These are phyloP conservation scores for Oceanites oceanicus DNA, from an alignment of 2,113 vertebrate species.

Conservation along the genomic window DNA sequence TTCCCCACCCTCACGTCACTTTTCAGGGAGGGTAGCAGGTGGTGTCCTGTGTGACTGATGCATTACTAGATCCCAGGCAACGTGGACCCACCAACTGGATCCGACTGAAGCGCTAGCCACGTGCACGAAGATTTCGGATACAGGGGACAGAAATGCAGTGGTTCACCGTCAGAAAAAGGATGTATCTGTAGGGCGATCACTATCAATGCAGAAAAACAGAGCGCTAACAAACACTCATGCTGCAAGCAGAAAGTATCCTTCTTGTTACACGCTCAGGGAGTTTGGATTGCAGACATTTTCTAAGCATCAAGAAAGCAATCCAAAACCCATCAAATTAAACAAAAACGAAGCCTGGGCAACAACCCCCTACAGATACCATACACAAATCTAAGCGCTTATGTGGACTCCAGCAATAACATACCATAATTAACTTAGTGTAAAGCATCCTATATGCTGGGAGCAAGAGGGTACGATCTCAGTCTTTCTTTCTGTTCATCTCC, in stretches of 20 bases:
- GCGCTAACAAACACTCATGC: not conserved
- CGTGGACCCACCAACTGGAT: not conserved
- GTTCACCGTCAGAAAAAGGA: not conserved
- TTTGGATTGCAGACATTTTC: not conserved
- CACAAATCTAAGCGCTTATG: not conserved
- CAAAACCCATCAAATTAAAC: not conserved
- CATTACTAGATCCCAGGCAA: not conserved
- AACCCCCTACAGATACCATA: not conserved
- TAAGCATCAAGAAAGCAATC: not conserved
- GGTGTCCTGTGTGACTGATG: not conserved
- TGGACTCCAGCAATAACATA: not conserved
- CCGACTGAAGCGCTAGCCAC: fast-evolving
- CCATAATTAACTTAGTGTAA: not conserved
- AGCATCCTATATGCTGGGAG: not conserved
- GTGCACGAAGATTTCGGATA: fast-evolving
- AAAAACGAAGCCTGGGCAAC: not conserved
- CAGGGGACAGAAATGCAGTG: fast-evolving
- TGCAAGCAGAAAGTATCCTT: not conserved
- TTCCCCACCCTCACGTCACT: no score
- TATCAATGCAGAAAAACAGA: not conserved
- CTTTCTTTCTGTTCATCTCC: not conserved
- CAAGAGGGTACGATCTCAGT: fast-evolving
- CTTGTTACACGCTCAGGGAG: not conserved
- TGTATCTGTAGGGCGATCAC: fast-evolving
- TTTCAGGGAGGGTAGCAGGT: not conserved